Evolutionary conservation across 1,140 invertebrate genomes (phyloP).

Genomic region (Drosophila sp.): DNA sequence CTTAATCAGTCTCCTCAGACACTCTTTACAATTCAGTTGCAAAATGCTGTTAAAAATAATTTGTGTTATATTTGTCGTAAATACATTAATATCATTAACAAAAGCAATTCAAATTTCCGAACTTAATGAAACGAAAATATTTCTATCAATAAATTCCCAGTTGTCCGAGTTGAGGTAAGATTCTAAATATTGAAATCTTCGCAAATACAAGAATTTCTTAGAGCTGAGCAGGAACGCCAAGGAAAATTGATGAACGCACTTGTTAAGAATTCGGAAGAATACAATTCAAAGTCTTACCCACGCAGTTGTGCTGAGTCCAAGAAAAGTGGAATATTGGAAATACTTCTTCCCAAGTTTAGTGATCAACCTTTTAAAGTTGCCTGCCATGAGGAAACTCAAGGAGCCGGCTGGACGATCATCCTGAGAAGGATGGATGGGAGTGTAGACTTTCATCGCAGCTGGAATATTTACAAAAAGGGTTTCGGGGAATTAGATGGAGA

Average conservation of each 20-base stretch:
- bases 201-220: neutral
- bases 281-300: neutral
- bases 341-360: conserved; percentile 37
- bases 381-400: conserved; percentile 39
- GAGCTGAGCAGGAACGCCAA: neutral
- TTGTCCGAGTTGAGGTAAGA: neutral
- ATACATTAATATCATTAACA: neutral
- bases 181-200: neutral
- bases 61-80: neutral
- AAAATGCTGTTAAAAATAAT: neutral
- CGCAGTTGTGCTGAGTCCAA: neutral
- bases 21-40: neutral
- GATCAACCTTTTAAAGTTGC: conserved; percentile 40
- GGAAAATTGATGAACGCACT: neutral
- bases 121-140: neutral
- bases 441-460: conserved; percentile 87
- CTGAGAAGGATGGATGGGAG: conserved; percentile 87
- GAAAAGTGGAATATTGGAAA: conserved; percentile 25
- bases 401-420: conserved; percentile 72
- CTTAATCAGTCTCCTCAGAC: too few species aligned
- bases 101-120: neutral
- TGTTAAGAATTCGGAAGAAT: neutral
- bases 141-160: neutral
- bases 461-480: conserved; percentile 87
- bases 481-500: conserved; percentile 87